Evolutionary conservation across 2,113 vertebrate genomes (phyloP), one percentile per base, ranked within the genome.

Genomic region (Perca schrenkii): DNA sequence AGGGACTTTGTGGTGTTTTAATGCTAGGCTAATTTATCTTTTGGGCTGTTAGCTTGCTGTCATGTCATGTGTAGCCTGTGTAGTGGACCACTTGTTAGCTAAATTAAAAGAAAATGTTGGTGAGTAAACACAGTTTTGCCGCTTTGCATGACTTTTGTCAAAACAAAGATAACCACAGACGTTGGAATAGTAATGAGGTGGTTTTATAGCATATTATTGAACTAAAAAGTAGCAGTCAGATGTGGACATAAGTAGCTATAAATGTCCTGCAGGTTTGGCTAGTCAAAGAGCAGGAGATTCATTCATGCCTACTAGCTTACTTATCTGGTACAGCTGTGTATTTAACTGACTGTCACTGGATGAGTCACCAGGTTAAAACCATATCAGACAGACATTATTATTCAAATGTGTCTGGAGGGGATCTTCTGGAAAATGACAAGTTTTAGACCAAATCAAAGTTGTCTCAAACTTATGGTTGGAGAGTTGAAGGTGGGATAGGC

Each of bases 21-120:
- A 52, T 84, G 46, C 53, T 61, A n/a, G n/a, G 47, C 13, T 68
- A 31, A 62, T 83, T 61, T 15, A 13, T 67, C 2, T 21, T 40
- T 3, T 31, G 21, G 2, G 15, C 34, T 56, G 54, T 63, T 50
- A 46, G 53, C 67, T 52, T 22, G 57, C 22, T 53, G 54, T n/a
- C 12, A 43, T 31, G 31, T 53, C 40, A 10, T 43, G 40, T 43
- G 40, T 10, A 43, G 8, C 8, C 54, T 2, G 22, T 34, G 22
- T 25, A 34, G 34, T 21, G 6, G 10, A 17, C 6, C 49, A 3
- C 6, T 22, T 21, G 22, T 28, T 31, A 31, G 34, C 12, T 6
- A 12, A 4, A 36, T 49, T 12, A 3, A 46, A 60, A 34, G 6
- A 36, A 53, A 53, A 15, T 25, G 56, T 61, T 40, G 8, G 40